Conservation (phyloP, 2,888 invertebrate species). For the Tetropium fuscum region DNA sequence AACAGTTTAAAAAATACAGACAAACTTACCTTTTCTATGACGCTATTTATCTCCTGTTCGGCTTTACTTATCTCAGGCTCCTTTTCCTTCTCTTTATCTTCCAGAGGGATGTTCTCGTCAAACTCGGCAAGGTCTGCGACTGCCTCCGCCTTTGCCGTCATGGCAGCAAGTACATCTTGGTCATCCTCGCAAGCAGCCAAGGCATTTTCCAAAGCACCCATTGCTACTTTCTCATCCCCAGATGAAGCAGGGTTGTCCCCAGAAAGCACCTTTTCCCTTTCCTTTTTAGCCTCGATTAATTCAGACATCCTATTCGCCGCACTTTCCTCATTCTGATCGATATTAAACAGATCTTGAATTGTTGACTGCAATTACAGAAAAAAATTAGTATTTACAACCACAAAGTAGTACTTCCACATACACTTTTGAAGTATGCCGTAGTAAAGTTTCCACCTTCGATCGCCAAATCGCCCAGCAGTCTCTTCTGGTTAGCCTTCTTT, state of each 20-base stretch:
- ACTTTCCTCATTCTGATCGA: constrained; percentile 75
- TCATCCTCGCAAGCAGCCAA: constrained; percentile 95
- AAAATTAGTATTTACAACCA: constrained; percentile 2
- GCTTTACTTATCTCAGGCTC: constrained; percentile 76
- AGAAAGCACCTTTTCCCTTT: constrained; percentile 57
- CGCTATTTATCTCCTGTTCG: constrained; percentile 77
- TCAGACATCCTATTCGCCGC: constrained; percentile 72
- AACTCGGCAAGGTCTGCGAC: constrained; percentile 93
- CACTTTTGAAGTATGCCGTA: constrained; percentile 93
- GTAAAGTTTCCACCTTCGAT: constrained; percentile 99
- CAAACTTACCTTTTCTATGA: constrained; percentile 75
- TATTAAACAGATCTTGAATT: constrained; percentile 91
- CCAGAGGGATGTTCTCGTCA: constrained; percentile 93
- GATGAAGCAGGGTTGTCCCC: constrained; percentile 45
- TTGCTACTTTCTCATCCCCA: constrained; percentile 71
- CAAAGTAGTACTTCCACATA: too few species aligned
- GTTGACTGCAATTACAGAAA: constrained; percentile 73
- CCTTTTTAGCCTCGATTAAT: constrained; percentile 67
- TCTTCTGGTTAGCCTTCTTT: constrained; percentile 98
- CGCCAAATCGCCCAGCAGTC: constrained; percentile 94
- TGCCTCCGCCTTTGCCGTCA: constrained; percentile 89
- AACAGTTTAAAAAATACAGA: background rate
- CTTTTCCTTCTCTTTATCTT: constrained; percentile 71
- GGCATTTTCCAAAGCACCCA: constrained; percentile 81
- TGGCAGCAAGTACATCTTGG: constrained; percentile 92